These are phyloP conservation scores for Scrobipalpa atriplicella DNA, from an alignment of 2,888 invertebrate species.

Conservation along the genomic window DNA sequence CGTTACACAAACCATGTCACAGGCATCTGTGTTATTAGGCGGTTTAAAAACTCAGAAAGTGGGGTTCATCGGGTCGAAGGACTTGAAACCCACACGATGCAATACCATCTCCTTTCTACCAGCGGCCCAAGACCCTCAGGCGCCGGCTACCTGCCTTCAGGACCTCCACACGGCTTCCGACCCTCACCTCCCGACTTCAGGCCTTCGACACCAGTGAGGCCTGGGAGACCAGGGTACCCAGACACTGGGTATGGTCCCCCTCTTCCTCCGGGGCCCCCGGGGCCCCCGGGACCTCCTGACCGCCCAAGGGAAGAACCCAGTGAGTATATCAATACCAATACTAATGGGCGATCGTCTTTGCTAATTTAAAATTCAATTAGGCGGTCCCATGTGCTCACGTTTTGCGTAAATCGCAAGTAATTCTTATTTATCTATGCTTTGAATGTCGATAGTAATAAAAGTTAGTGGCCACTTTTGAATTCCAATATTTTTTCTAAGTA, in stretches of 20 bases:
- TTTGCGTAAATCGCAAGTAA: too few relatives aligned
- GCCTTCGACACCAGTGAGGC: neutral
- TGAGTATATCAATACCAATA: constrained; percentile 44
- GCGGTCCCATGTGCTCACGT: too few relatives aligned
- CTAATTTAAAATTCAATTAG: too few relatives aligned
- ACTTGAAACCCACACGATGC: too few relatives aligned
- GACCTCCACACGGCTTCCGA: constrained; percentile 7
- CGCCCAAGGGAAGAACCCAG: constrained; percentile 51
- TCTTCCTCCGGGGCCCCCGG: neutral
- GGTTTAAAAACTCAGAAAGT: too few relatives aligned
- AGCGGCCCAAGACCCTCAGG: constrained; percentile 19
- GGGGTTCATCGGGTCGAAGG: too few relatives aligned
- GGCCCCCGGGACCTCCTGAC: constrained; percentile 20
- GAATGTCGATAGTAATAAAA: too few relatives aligned
- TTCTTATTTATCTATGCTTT: too few relatives aligned
- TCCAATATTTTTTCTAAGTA: too few relatives aligned
- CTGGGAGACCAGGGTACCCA: neutral
- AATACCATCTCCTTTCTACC: neutral
- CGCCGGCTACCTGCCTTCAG: constrained; percentile 29
- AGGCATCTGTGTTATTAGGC: too few relatives aligned
- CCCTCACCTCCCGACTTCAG: neutral
- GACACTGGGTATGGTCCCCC: constrained; percentile 9
- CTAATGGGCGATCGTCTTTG: neutral
- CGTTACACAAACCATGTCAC: too few relatives aligned
- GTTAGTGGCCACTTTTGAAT: too few relatives aligned